Evolutionary conservation across 2,797 vertebrate genomes (phyloP).

Genomic region (Anabacerthia variegaticeps): DNA sequence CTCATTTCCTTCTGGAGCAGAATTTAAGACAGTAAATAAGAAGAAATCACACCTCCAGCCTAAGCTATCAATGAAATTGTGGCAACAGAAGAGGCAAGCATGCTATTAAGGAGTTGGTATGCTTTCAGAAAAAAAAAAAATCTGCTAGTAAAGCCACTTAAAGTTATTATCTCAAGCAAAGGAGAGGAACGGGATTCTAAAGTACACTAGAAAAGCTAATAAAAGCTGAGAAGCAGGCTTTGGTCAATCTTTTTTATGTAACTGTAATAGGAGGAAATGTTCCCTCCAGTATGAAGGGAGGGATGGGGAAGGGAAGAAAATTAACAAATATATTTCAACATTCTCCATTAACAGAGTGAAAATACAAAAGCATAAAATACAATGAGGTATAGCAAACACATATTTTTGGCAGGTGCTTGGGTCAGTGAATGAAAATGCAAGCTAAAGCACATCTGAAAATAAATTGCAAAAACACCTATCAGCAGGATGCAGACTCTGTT

Average conservation of each 20-base stretch:
- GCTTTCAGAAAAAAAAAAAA: neutral
- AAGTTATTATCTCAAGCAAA: neutral
- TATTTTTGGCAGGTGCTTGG: neutral
- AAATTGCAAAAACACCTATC: constrained; percentile 23
- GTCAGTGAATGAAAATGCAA: neutral
- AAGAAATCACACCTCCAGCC: neutral
- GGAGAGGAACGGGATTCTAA: neutral
- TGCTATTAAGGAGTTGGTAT: neutral
- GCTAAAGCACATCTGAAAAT: neutral
- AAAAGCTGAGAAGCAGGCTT: neutral
- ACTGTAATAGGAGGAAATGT: neutral
- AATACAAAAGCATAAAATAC: neutral
- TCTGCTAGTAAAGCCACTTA: neutral
- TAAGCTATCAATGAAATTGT: neutral
- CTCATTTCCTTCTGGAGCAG: neutral
- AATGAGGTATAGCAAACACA: neutral
- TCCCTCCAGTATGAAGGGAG: neutral
- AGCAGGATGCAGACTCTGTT: constrained; percentile 26
- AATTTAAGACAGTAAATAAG: neutral
- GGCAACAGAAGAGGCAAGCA: neutral
- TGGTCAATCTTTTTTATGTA: neutral
- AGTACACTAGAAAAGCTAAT: neutral
- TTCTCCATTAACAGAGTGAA: neutral
- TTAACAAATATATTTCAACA: neutral
- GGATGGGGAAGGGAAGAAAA: neutral